These are phyloP conservation scores for Hucho hucho DNA, from an alignment of 2,113 vertebrate species.

Conservation along the genomic window DNA sequence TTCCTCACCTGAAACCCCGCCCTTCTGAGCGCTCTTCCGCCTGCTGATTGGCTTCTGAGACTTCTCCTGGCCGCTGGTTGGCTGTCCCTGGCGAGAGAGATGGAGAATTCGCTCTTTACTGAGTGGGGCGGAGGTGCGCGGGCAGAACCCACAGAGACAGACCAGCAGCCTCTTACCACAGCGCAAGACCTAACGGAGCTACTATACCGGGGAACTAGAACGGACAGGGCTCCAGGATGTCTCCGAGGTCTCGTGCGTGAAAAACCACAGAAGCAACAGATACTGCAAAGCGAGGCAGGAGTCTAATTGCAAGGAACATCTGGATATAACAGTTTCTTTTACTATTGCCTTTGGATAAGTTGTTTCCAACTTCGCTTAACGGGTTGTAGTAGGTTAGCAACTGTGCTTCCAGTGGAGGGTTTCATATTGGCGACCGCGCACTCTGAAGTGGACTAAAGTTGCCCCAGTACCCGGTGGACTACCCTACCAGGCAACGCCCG, in stretches of 20 bases:
- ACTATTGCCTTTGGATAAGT: background rate
- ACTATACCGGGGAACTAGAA: background rate
- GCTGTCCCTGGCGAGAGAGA: constrained; percentile 35
- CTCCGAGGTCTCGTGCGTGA: background rate
- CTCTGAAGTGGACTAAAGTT: constrained; percentile 34
- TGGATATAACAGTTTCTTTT: background rate
- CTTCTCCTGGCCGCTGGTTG: constrained; percentile 52
- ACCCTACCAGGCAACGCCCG: no score
- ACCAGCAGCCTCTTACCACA: constrained; percentile 11
- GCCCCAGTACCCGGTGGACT: background rate
- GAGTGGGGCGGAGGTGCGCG: constrained; percentile 43
- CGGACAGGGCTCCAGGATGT: constrained; percentile 19
- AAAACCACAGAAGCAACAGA: background rate
- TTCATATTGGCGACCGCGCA: constrained; percentile 28
- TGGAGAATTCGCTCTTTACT: constrained; percentile 42
- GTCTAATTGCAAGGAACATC: background rate
- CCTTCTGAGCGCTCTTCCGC: constrained; percentile 20
- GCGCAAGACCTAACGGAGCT: background rate
- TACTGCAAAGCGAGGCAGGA: no score
- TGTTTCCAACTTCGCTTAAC: background rate
- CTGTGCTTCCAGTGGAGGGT: background rate
- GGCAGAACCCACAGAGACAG: constrained; percentile 13
- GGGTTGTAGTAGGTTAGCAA: background rate
- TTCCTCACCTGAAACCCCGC: constrained; percentile 52
- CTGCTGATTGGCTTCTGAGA: constrained; percentile 55